Base-by-base conservation (phyloP, 2,797 vertebrate genomes). In the Fundulus diaphanus region DNA sequence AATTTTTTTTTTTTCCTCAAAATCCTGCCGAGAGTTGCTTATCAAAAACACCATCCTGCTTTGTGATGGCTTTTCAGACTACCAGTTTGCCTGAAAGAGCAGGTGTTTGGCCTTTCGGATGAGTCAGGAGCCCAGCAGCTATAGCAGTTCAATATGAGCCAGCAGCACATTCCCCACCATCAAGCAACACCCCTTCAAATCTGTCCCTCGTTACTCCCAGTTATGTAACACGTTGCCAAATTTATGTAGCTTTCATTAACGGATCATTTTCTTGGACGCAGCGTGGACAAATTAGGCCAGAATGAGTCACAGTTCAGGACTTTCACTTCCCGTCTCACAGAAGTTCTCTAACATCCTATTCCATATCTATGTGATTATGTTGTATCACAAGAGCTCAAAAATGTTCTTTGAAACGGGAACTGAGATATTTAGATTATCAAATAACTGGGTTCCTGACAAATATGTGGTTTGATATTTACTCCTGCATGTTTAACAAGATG, bases 61-160 rank as follows among this genome's bases (percentile, higher is more conserved):
- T 57, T 74, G 40, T 63, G 69, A 85, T 77, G 83, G 82, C 33
- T 61, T 86, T 81, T 82, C 77, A 70, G 77, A 67, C 76, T 18
- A 76, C 74, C 24, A 8, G 63, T 76, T 78, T 92, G 91, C 89
- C 87, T 92, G 81, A 89, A 74, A 1, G 52, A 90, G 88, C 91
- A 94, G 93, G 92, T 94, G 93, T 92, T 90, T 87, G 90, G 87
- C 85, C 54, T 61, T 84, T 93, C 76, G 33, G 59, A 84, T 85
- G 79, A 82, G 88, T 82, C 65, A 87, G 77, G 80, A 89, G 84
- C 75, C 74, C 88, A 76, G 80, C 81, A 86, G 80, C 56, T 65
- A 27, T 12, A 85, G 79, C 73, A 27, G 76, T 61, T 46, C 27
- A 29, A 13, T 40, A 29, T 9, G 79, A 87, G 88, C 89, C 90